A percentile compares a stretch with the other conserved stretches of the same genome.
Conservation (phyloP, 2,888 invertebrate genomes). For the Catonia carolina region DNA sequence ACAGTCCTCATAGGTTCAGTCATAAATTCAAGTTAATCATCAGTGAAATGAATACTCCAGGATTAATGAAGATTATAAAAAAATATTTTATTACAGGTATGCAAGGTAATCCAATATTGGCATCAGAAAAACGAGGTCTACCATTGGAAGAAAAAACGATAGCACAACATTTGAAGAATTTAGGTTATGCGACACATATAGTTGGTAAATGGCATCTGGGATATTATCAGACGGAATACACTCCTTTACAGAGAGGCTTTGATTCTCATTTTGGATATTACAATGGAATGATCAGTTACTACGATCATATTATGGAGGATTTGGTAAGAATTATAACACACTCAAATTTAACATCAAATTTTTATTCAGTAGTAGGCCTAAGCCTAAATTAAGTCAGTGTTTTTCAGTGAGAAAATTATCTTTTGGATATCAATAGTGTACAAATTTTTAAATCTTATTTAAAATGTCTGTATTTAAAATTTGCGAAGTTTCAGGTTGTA, state of each 20-base stretch:
- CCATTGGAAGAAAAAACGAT: slow-evolving; percentile 59
- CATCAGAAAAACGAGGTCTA: slow-evolving; percentile 63
- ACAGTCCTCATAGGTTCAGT: too few species aligned
- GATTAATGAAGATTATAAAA: too few species aligned
- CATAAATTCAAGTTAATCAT: too few species aligned
- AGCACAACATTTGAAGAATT: slow-evolving; percentile 57
- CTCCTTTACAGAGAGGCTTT: slow-evolving; percentile 70
- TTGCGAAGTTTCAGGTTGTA: too few species aligned
- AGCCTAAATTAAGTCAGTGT: too few species aligned
- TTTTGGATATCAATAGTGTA: too few species aligned
- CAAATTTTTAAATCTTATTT: too few species aligned
- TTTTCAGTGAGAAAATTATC: too few species aligned
- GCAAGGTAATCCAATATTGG: slow-evolving; percentile 61
- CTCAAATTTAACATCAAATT: neutral
- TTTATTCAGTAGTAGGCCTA: neutral
- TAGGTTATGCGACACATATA: slow-evolving; percentile 71
- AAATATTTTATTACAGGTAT: slow-evolving; percentile 49
- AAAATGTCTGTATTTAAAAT: too few species aligned
- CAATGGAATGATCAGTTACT: slow-evolving; percentile 70
- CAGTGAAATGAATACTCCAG: too few species aligned
- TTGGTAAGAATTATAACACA: slow-evolving; percentile 40
- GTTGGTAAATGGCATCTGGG: slow-evolving; percentile 92
- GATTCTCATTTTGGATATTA: slow-evolving; percentile 73
- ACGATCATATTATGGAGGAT: slow-evolving; percentile 51
- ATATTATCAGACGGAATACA: slow-evolving; percentile 60